These are phyloP conservation scores for Dolichopus griseipennis DNA, from an alignment of 2,888 invertebrate species.

Conservation along the genomic window DNA sequence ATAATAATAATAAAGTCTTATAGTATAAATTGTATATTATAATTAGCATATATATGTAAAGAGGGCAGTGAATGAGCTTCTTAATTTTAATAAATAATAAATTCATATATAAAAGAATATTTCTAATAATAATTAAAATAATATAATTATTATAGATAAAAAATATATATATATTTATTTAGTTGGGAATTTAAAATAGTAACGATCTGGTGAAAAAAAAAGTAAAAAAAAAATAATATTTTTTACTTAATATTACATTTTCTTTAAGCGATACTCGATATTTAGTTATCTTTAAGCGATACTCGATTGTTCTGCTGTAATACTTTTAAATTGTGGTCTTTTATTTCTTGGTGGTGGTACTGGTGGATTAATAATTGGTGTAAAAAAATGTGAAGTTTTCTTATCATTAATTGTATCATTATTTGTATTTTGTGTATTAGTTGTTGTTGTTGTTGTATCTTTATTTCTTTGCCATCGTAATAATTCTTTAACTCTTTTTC, in stretches of 20 bases:
- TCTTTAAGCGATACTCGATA: slow-evolving; percentile 28
- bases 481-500: slow-evolving; percentile 56
- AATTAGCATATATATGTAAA: neutral
- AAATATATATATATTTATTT: neutral
- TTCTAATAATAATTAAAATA: neutral
- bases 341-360: slow-evolving; percentile 38
- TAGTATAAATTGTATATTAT: neutral
- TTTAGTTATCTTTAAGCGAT: slow-evolving; percentile 23
- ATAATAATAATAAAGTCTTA: too few relatives aligned
- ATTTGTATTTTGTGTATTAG: neutral
- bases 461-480: slow-evolving; percentile 45
- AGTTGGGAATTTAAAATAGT: neutral
- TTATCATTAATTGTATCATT: slow-evolving; percentile 14
- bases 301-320: slow-evolving; percentile 31
- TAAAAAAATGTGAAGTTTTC: slow-evolving; percentile 16
- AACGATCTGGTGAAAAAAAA: neutral
- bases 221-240: neutral
- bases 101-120: neutral
- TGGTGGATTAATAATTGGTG: slow-evolving; percentile 23
- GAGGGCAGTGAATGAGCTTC: neutral
- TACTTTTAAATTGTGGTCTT: slow-evolving; percentile 31
- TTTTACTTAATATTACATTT: neutral
- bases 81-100: slow-evolving; percentile 3
- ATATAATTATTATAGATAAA: neutral
- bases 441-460: slow-evolving; percentile 9